phyloP scores from a whole-genome alignment of 2,797 vertebrate genomes.

The Heterohyrax brucei region DNA sequence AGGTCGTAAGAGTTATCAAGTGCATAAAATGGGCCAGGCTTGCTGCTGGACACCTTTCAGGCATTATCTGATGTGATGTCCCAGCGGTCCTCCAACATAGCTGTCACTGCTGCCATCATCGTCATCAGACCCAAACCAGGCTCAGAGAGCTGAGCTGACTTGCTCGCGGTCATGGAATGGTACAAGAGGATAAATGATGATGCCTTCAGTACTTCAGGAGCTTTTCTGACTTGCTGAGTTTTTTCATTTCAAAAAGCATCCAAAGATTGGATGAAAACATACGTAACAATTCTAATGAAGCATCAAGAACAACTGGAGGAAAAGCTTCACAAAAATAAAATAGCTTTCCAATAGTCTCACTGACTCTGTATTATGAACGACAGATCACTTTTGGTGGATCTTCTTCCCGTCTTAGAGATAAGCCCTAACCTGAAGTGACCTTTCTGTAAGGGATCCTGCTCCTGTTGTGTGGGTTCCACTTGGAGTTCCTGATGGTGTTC shows the following conservation, averaged over 20 bases:
- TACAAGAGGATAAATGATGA: not conserved
- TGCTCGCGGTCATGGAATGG: not conserved
- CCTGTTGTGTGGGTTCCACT: too few relatives aligned
- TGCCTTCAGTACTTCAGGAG: not conserved
- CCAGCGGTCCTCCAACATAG: not conserved
- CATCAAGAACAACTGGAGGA: not conserved
- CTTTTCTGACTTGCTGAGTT: not conserved
- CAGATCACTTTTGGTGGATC: not conserved
- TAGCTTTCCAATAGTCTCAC: not conserved
- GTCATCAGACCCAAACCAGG: not conserved
- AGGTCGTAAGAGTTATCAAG: not conserved
- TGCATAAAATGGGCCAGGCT: not conserved
- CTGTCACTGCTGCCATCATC: fast-evolving
- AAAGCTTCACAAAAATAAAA: not conserved
- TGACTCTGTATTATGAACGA: not conserved
- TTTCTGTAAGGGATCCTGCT: too few relatives aligned
- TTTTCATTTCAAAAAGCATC: not conserved
- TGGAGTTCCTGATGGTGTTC: not conserved
- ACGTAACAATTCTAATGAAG: not conserved
- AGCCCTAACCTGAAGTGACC: not conserved
- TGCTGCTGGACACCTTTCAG: not conserved
- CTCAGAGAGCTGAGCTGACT: not conserved
- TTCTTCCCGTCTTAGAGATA: not conserved
- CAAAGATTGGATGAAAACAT: conserved; percentile 5
- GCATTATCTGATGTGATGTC: not conserved